These are phyloP conservation scores for Osmerus mordax DNA, from an alignment of 2,113 vertebrate species.

Conservation along the genomic window DNA sequence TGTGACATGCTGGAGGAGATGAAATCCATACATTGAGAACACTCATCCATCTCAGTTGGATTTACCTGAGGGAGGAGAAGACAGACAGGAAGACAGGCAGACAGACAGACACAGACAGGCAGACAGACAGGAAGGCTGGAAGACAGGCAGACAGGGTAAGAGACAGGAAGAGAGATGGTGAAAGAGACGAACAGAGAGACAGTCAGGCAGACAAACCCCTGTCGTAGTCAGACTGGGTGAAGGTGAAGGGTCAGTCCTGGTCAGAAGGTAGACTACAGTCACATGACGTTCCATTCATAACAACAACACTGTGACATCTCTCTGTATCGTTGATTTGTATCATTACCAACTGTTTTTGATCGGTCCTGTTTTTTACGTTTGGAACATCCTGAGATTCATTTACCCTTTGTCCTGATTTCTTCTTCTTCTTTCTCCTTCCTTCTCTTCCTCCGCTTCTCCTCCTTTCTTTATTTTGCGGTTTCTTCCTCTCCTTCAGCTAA, in stretches of 20 bases:
- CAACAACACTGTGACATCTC: constrained; percentile 66
- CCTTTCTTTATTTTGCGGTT: constrained; percentile 64
- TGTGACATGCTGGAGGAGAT: too few species aligned
- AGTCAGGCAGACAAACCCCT: constrained; percentile 20
- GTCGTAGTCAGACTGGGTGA: constrained; percentile 24
- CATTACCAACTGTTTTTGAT: constrained; percentile 77
- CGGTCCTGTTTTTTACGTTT: constrained; percentile 66
- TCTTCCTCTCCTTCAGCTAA: constrained; percentile 89
- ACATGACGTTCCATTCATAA: constrained; percentile 68
- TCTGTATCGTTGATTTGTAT: constrained; percentile 79
- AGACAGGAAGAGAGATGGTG: too few species aligned
- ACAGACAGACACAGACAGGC: too few species aligned
- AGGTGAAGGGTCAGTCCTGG: too few species aligned
- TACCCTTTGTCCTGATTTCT: constrained; percentile 73
- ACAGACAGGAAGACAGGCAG: background rate
- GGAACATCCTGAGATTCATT: constrained; percentile 71
- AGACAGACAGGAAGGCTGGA: too few species aligned
- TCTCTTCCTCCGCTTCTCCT: constrained; percentile 54
- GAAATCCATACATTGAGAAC: constrained; percentile 7
- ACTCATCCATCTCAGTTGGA: constrained; percentile 54
- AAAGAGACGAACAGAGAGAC: background rate
- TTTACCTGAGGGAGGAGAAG: constrained; percentile 20
- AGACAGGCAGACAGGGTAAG: too few species aligned
- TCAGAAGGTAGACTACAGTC: too few species aligned
- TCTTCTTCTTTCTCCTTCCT: constrained; percentile 42